Conservation (phyloP, 1,140 invertebrate genomes). For the Marisa cornuarietis region DNA sequence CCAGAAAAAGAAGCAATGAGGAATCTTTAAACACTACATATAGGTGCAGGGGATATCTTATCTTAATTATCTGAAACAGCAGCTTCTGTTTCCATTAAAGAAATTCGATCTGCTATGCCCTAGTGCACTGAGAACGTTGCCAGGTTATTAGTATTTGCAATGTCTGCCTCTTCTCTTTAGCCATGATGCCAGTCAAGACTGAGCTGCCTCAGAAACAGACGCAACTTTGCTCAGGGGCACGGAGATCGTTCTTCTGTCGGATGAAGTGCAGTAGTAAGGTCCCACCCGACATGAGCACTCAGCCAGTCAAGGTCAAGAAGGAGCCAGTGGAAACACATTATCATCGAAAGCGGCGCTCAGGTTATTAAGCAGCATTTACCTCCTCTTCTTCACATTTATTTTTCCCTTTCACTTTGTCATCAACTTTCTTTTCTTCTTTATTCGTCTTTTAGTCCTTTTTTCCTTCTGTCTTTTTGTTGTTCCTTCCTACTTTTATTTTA, state of each 20-base stretch:
- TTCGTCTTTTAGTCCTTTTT: not conserved
- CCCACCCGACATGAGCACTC: constrained; percentile 10
- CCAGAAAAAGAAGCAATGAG: too few relatives aligned
- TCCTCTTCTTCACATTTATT: too few relatives aligned
- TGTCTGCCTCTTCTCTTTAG: constrained; percentile 66
- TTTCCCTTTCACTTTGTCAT: constrained; percentile 1
- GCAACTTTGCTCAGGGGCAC: constrained; percentile 82
- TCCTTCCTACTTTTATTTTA: too few relatives aligned
- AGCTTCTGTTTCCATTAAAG: too few relatives aligned
- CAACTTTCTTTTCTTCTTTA: not conserved
- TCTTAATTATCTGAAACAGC: too few relatives aligned
- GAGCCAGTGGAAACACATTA: constrained; percentile 25
- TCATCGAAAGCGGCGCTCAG: constrained; percentile 31
- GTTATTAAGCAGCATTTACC: not conserved
- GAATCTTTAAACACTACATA: too few relatives aligned
- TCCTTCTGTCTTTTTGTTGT: not conserved
- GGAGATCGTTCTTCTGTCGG: constrained; percentile 91
- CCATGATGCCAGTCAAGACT: constrained; percentile 90
- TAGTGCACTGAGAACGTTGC: not conserved
- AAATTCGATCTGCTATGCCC: too few relatives aligned
- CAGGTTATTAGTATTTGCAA: not conserved
- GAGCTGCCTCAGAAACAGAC: constrained; percentile 78
- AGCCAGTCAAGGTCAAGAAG: constrained; percentile 34
- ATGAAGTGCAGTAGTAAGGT: constrained; percentile 76
- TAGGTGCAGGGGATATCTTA: too few relatives aligned